Base-by-base conservation (phyloP, 2,888 invertebrate genomes). In the Mesopsocus fuscifrons region DNA sequence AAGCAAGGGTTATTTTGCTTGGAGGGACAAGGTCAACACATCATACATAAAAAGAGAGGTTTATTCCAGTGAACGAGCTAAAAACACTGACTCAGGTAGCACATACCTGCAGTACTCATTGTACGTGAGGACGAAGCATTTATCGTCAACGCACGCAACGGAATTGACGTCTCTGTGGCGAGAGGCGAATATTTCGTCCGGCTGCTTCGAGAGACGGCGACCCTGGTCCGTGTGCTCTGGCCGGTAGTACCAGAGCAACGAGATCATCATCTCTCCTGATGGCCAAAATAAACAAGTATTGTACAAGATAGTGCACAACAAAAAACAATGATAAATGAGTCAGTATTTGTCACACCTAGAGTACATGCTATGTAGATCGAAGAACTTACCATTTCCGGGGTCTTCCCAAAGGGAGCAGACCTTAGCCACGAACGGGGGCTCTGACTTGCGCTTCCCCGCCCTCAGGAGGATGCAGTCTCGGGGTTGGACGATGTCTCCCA, bases 241-340 rank as follows among this genome's bases (percentile, higher is more conserved):
- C 54, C 94, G 76, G 65, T 95, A 95, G 68, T 92, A 95, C 95
- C 95, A 95, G 50, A 94, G 68, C 47, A 95, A 66, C 3, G 89
- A 89, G 67, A 94, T 83, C 89, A 91, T 91, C 89, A 94, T 92
- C 65, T 94, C 92, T 46, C 87, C 92, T 89, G 61, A 1, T n/a
- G n/a, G n/a, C n/a, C n/a, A 61, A 57, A 45, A 47, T 21, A 47
- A 47, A 46, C 18, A 26, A n/a, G 44, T 34, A 18, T 13, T 33
- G 38, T 22, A 41, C 34, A 18, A 30, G 26, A 18, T 38, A 18
- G 18, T 21, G n/a, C 15, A 11, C 15, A 35, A 8, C 16, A 45
- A 38, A 47, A n/a, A n/a, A n/a, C n/a, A n/a, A n/a, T n/a, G n/a
- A n/a, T n/a, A n/a, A n/a, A n/a, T n/a, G n/a, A n/a, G n/a, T n/a